Evolutionary conservation across 2,888 invertebrate species (phyloP), one percentile per base, ranked within the genome.

Genomic region (Spatulosminthurus flaviceps): DNA sequence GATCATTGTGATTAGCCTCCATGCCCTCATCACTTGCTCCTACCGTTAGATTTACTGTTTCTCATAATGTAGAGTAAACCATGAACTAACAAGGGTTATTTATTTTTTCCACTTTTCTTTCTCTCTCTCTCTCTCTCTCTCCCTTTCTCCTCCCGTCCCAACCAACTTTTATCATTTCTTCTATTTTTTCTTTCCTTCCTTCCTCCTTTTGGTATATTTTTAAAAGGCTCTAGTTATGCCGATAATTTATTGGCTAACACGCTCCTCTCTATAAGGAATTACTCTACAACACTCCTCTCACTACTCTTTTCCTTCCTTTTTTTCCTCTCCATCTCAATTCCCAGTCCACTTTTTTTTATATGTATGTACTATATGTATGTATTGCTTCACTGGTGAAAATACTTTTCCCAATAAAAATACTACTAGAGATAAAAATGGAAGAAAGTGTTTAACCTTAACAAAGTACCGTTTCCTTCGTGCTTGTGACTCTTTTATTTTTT

Each of bases 41-140:
- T 34, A 64, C 64, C 29, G 67, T 72, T 64, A 64, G 75, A 75
- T 75, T 75, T 75, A 75, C 75, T 61, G 75, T 75, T 66, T 64
- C 75, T 75, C 75, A 64, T 75, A 64, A 75, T 75, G 75, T 75
- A 75, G 64, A 75, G 34, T 75, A 64, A 75, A 64, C 64, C 75
- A 75, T 13, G 61, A 64, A 64, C 75, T 75, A 75, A 75, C 75
- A 75, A 75, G 75, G 64, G 75, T 60, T 74, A 34, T 61, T 74
- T 72, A 28, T 72, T 72, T 72, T 75, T 75, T 41, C 22, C 41
- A 24, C 22, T 41, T 24, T 16, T 28, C 51, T 28, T 72, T 51
- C 51, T 51, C 16, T 11, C 51, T 13, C 51, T 51, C 51, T 51
- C 51, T 19, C 51, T 34, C 51, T 51, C 51, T 64, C 41, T 61